A percentile compares a stretch with the other conserved stretches of the same genome.
Evolutionary conservation across 1,140 invertebrate species (phyloP).

Genomic region (Pachyrhynchus sulphureomaculatus): DNA sequence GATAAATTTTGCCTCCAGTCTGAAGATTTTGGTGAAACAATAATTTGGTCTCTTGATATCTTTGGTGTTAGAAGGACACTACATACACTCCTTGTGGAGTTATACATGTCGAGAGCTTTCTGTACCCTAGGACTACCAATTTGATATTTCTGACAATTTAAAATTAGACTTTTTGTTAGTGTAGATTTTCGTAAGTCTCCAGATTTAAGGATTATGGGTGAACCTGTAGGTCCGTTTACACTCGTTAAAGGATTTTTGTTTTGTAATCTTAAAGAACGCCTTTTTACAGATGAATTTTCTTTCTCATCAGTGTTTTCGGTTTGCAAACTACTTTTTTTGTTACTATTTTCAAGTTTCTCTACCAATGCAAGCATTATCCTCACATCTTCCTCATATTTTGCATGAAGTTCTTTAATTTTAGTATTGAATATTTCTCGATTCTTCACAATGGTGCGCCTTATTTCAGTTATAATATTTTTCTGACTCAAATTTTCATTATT

Average conservation of each 20-base stretch:
- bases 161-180: neutral
- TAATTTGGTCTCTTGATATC: neutral
- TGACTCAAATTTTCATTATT: neutral
- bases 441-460: neutral
- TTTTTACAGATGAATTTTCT: neutral
- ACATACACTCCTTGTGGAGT: neutral
- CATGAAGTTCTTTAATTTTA: neutral
- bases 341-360: neutral
- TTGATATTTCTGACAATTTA: neutral
- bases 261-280: neutral
- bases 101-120: conserved; percentile 4
- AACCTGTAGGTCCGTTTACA: neutral
- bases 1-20: neutral
- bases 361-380: neutral
- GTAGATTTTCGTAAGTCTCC: conserved; percentile 6
- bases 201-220: neutral
- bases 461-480: neutral
- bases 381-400: neutral
- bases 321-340: too few relatives aligned
- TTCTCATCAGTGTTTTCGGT: neutral
- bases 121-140: neutral
- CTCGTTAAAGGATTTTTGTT: neutral
- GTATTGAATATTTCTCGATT: conserved; percentile 1
- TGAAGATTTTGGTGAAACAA: neutral
- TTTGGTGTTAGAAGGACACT: conserved; percentile 1